Percentiles rank a stretch among this genome's conserved stretches.
Conservation (phyloP, 2,113 vertebrate genomes). For the Larimichthys crocea region DNA sequence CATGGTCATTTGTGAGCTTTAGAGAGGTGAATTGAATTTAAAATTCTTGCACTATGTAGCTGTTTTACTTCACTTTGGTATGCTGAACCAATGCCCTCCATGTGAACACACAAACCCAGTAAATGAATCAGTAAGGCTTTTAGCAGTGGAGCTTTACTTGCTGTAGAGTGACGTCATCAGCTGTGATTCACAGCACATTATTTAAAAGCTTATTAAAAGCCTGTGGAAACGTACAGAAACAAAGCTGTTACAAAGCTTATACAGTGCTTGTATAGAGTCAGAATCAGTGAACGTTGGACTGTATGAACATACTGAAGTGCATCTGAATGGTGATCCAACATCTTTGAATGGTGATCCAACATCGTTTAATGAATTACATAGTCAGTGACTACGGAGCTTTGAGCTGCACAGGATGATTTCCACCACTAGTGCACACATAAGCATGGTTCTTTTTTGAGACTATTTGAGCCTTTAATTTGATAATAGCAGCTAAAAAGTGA, state of each 20-base stretch:
- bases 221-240: background rate
- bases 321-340: background rate
- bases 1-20: too few species aligned
- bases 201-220: background rate
- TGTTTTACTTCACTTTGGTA: too few species aligned
- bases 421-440: background rate
- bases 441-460: background rate
- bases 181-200: background rate
- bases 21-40: too few species aligned
- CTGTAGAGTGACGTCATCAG: background rate
- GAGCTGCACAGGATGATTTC: background rate
- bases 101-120: too few species aligned
- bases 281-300: background rate
- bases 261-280: background rate
- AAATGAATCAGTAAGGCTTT: background rate
- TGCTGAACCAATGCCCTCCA: too few species aligned
- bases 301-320: background rate
- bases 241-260: background rate
- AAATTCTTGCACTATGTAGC: too few species aligned
- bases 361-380: too few species aligned
- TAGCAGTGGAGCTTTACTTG: background rate
- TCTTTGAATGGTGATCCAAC: background rate
- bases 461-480: too few species aligned
- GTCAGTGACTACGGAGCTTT: background rate
- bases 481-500: too few species aligned